phyloP scores from a whole-genome alignment of 2,113 vertebrate genomes.

The Oncorhynchus mykiss region DNA sequence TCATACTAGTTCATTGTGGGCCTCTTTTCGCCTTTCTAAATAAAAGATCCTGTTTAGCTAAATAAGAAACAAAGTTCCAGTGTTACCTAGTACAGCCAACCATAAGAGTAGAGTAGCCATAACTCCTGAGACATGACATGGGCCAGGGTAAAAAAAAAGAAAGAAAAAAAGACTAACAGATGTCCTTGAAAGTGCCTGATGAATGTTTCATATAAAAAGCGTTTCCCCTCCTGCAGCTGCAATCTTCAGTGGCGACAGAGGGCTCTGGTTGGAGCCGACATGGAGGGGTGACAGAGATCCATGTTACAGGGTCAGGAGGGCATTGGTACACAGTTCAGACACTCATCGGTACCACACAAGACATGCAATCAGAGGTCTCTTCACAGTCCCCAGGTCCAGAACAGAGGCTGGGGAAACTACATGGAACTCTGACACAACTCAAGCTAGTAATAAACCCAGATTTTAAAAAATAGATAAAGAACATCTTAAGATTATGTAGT shows the following conservation, averaged over 20 bases:
- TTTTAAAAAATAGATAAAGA: too few relatives aligned
- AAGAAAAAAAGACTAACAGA: conserved; percentile 40
- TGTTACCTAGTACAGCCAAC: conserved; percentile 14
- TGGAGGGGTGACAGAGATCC: conserved; percentile 33
- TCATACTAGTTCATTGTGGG: background rate
- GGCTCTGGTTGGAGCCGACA: background rate
- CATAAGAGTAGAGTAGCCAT: background rate
- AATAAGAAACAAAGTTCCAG: conserved; percentile 16
- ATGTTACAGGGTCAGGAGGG: conserved; percentile 35
- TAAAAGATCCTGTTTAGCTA: background rate
- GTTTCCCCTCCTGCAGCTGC: conserved; percentile 21
- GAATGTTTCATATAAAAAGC: background rate
- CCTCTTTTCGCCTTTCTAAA: background rate
- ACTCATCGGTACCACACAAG: too few relatives aligned
- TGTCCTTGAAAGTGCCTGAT: conserved; percentile 29
- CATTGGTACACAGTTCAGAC: too few relatives aligned
- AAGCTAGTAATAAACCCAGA: too few relatives aligned
- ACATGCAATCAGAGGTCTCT: too few relatives aligned
- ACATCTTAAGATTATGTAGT: too few relatives aligned
- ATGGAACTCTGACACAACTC: too few relatives aligned
- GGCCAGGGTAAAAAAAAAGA: background rate
- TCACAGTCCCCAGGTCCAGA: too few relatives aligned
- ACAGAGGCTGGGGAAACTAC: too few relatives aligned
- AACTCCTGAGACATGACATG: background rate
- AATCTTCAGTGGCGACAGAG: conserved; percentile 23